These are phyloP conservation scores for Leptocoma aspasia DNA, from an alignment of 2,113 vertebrate genomes.

Conservation along the genomic window DNA sequence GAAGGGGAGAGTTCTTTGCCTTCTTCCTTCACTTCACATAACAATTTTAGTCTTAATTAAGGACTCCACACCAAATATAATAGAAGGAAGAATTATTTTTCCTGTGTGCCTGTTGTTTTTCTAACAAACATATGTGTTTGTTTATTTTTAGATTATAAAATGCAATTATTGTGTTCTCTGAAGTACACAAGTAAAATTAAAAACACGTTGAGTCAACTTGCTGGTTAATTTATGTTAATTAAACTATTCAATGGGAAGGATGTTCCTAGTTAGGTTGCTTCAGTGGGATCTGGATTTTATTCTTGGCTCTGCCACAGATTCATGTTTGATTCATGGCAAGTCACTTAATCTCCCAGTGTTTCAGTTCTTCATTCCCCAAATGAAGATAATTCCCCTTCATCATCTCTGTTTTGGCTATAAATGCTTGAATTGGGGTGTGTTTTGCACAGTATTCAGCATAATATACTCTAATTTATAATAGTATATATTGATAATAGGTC, in stretches of 20 bases:
- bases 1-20: not conserved
- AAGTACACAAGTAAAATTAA: conserved; percentile 37
- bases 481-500: not conserved
- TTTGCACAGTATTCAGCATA: not conserved
- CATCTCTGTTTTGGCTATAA: not conserved
- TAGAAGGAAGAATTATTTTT: conserved; percentile 9
- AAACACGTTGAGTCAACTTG: conserved; percentile 38
- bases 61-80: conserved; percentile 12
- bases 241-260: conserved; percentile 36
- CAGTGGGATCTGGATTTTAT: conserved; percentile 20
- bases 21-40: not conserved
- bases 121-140: conserved; percentile 33
- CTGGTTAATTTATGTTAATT: conserved; percentile 42
- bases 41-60: not conserved
- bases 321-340: not conserved
- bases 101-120: conserved; percentile 23
- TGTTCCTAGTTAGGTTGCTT: conserved; percentile 44
- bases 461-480: not conserved
- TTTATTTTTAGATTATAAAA: conserved; percentile 65
- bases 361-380: not conserved
- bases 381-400: not conserved
- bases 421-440: not conserved
- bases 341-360: not conserved
- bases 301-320: not conserved
- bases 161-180: conserved; percentile 27